Conservation (phyloP, 2,888 invertebrate genomes). For the Geophilus truncorum region DNA sequence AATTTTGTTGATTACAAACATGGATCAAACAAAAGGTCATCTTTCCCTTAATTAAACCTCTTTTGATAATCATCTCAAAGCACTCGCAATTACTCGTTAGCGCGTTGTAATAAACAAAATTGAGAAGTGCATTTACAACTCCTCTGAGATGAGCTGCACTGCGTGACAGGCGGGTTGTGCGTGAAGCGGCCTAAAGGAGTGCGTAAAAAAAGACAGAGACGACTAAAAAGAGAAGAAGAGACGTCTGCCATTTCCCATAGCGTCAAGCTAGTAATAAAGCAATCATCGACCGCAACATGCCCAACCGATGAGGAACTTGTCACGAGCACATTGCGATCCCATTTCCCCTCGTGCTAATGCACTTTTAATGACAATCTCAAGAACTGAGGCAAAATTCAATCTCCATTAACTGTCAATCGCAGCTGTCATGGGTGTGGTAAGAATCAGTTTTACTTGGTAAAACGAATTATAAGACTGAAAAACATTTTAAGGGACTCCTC, state of each 20-base stretch:
- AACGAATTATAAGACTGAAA: background rate
- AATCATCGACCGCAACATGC: conserved; percentile 20
- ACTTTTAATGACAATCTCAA: conserved; percentile 28
- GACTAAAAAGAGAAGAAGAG: background rate
- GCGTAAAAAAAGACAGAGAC: background rate
- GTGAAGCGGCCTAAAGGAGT: background rate
- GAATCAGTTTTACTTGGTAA: background rate
- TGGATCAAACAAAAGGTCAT: background rate
- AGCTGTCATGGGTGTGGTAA: conserved; percentile 19
- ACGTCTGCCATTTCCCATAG: conserved; percentile 1
- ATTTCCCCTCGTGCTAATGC: conserved; percentile 25
- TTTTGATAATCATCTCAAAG: background rate
- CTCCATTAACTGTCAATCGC: conserved; percentile 30
- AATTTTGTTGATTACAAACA: background rate
- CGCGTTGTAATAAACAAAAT: background rate
- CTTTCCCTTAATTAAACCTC: background rate
- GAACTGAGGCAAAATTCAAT: conserved; percentile 28
- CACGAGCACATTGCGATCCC: conserved; percentile 25
- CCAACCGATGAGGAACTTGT: conserved; percentile 14
- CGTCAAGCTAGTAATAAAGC: background rate
- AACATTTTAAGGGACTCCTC: background rate
- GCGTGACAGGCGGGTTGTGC: background rate
- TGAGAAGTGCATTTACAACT: background rate
- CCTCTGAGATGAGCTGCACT: background rate
- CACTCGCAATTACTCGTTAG: background rate